Evolutionary conservation across 2,888 invertebrate species (phyloP).

Genomic region (Xylota segnis): DNA sequence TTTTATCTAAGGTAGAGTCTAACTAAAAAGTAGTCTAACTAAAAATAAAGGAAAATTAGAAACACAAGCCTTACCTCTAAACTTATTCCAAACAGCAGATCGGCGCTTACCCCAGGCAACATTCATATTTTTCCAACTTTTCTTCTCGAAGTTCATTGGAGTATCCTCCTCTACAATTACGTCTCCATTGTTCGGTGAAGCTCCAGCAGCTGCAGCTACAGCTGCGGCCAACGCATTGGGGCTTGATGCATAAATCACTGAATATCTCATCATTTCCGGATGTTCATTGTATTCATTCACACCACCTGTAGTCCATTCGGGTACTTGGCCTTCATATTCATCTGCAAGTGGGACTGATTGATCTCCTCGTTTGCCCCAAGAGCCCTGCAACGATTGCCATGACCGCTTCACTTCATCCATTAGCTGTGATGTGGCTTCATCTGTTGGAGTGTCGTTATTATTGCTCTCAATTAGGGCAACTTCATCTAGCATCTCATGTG

Average conservation of each 20-base stretch:
- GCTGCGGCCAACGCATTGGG: slow-evolving; percentile 64
- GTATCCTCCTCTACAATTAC: slow-evolving; percentile 53
- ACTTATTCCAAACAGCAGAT: slow-evolving; percentile 86
- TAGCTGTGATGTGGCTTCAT: slow-evolving; percentile 33
- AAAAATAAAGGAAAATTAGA: background rate
- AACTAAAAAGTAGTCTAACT: no score
- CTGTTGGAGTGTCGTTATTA: slow-evolving; percentile 14
- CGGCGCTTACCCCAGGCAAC: slow-evolving; percentile 92
- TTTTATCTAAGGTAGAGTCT: no score
- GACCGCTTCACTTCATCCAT: slow-evolving; percentile 84
- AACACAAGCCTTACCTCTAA: slow-evolving; percentile 84
- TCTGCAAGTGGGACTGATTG: slow-evolving; percentile 78
- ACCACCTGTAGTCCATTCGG: slow-evolving; percentile 77
- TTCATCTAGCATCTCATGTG: slow-evolving; percentile 43
- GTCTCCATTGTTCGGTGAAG: slow-evolving; percentile 22
- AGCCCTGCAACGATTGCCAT: slow-evolving; percentile 89
- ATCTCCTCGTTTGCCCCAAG: slow-evolving; percentile 89
- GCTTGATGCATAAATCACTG: slow-evolving; percentile 77
- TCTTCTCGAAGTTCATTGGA: slow-evolving; percentile 85
- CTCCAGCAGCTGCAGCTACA: slow-evolving; percentile 33
- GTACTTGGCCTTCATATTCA: slow-evolving; percentile 63
- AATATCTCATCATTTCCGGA: slow-evolving; percentile 77
- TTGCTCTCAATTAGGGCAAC: slow-evolving; percentile 33
- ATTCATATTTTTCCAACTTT: slow-evolving; percentile 89
- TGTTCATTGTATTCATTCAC: slow-evolving; percentile 53